These are phyloP conservation scores for Thinocorus orbignyianus DNA, from an alignment of 2,113 vertebrate species.

Conservation along the genomic window DNA sequence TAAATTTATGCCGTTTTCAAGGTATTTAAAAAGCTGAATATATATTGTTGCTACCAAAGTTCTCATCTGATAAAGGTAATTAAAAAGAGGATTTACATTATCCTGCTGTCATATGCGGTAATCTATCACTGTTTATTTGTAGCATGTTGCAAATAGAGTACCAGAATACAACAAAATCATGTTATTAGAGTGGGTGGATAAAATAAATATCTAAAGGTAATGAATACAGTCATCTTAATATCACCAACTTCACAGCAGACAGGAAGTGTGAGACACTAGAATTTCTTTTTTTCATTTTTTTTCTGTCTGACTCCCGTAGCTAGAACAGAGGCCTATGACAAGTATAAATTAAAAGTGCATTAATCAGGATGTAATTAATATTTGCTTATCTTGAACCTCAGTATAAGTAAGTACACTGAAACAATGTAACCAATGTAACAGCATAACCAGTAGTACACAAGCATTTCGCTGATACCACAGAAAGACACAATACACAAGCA, in stretches of 20 bases:
- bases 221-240: neutral
- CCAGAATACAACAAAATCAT: neutral
- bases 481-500: neutral
- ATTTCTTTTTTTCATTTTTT: neutral
- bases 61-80: neutral
- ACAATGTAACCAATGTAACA: neutral
- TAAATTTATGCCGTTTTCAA: neutral
- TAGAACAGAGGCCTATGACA: neutral
- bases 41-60: neutral
- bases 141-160: neutral
- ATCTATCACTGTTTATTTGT: neutral
- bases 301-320: fast-evolving
- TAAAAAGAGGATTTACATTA: neutral
- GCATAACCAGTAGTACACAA: neutral
- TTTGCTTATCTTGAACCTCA: neutral
- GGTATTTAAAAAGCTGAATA: neutral
- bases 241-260: neutral
- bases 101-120: neutral
- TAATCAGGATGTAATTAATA: neutral
- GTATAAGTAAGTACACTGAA: neutral
- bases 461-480: neutral
- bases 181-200: neutral
- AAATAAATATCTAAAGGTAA: neutral
- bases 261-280: neutral
- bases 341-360: neutral